These are phyloP conservation scores for Stenodera caucasica DNA, from an alignment of 2,888 invertebrate genomes.

Conservation along the genomic window DNA sequence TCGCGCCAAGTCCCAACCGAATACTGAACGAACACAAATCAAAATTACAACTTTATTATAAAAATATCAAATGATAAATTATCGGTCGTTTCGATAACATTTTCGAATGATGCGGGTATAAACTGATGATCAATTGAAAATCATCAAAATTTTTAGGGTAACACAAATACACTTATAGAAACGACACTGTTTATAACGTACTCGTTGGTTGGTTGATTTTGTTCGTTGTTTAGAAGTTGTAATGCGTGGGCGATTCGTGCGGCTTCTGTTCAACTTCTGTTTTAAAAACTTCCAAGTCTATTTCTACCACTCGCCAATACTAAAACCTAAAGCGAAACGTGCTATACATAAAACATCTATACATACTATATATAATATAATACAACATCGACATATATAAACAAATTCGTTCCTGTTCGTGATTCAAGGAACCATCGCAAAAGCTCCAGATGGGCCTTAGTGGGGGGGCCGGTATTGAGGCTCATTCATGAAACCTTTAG, in stretches of 20 bases:
- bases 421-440: not conserved
- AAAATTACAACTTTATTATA: slow-evolving; percentile 16
- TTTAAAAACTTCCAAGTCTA: slow-evolving; percentile 25
- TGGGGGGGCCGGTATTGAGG: too few species aligned
- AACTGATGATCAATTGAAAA: slow-evolving; percentile 20
- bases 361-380: too few species aligned
- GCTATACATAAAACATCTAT: slow-evolving; percentile 1
- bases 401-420: not conserved
- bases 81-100: slow-evolving; percentile 17
- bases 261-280: slow-evolving; percentile 28
- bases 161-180: not conserved
- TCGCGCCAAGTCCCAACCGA: not conserved
- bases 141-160: not conserved
- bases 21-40: slow-evolving; percentile 3
- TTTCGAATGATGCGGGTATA: slow-evolving; percentile 29
- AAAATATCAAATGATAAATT: slow-evolving; percentile 19
- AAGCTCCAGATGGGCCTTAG: not conserved
- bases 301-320: slow-evolving; percentile 19
- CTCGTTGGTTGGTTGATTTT: not conserved
- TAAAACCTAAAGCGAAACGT: slow-evolving; percentile 5
- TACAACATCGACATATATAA: not conserved
- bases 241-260: slow-evolving; percentile 24
- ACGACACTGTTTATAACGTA: slow-evolving; percentile 5
- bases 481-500: too few species aligned
- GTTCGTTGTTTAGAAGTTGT: not conserved